A percentile compares a stretch with the other conserved stretches of the same genome.
phyloP scores from a whole-genome alignment of 1,140 invertebrate genomes.

The Pectinophora gossypiella region DNA sequence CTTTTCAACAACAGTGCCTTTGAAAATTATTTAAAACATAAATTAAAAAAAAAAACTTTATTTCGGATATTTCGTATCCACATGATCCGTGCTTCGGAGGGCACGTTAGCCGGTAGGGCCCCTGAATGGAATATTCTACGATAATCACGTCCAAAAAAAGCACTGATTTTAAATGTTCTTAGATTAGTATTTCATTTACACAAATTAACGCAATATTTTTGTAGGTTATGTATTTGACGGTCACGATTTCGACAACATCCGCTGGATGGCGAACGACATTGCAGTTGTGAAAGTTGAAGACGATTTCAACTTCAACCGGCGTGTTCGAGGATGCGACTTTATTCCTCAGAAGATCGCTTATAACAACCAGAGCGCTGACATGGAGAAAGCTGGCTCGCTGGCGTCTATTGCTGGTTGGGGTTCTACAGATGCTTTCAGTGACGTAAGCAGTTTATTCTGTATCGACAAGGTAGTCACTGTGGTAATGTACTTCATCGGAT shows the following conservation, averaged over 20 bases:
- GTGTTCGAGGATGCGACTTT: slow-evolving; percentile 50
- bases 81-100: too few species aligned
- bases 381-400: background rate
- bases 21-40: too few species aligned
- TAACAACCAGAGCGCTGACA: slow-evolving; percentile 33
- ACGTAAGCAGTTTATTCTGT: background rate
- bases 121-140: too few species aligned
- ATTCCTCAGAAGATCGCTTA: slow-evolving; percentile 37
- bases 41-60: too few species aligned
- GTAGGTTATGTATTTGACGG: slow-evolving; percentile 52
- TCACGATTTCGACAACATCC: slow-evolving; percentile 45
- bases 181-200: background rate
- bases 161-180: too few species aligned
- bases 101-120: too few species aligned
- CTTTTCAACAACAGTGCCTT: too few species aligned
- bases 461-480: too few species aligned
- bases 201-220: slow-evolving; percentile 6
- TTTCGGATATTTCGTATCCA: too few species aligned
- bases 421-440: background rate
- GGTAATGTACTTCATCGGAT: too few species aligned
- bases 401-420: slow-evolving; percentile 3
- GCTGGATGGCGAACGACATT: slow-evolving; percentile 60
- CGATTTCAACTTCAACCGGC: slow-evolving; percentile 44
- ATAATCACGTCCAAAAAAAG: too few species aligned
- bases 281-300: slow-evolving; percentile 53